These are phyloP conservation scores for Ptychochromis oligacanthus DNA, from an alignment of 2,113 vertebrate species.

Conservation along the genomic window DNA sequence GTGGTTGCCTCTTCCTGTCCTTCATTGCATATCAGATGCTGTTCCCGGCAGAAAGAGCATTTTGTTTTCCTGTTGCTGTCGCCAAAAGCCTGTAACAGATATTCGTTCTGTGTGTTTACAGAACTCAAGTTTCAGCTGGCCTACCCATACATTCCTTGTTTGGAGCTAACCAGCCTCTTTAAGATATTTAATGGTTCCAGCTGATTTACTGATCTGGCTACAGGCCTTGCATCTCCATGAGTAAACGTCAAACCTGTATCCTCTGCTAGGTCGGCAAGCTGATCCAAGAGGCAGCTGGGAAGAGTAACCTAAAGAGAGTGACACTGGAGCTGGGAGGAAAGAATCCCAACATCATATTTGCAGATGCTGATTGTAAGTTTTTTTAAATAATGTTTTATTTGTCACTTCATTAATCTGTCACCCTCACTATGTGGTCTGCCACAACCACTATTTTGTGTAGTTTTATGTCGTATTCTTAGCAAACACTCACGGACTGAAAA, in stretches of 20 bases:
- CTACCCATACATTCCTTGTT: conserved; percentile 53
- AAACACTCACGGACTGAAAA: conserved; percentile 1
- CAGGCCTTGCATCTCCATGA: conserved; percentile 56
- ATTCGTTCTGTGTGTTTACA: conserved; percentile 72
- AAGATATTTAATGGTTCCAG: conserved; percentile 73
- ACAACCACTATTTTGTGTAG: background rate
- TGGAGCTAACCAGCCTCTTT: conserved; percentile 64
- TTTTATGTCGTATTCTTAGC: background rate
- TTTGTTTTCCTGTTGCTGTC: conserved; percentile 61
- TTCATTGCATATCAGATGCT: conserved; percentile 64
- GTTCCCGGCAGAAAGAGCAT: conserved; percentile 60
- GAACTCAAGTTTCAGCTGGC: conserved; percentile 69
- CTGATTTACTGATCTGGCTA: conserved; percentile 70
- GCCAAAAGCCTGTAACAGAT: conserved; percentile 69
- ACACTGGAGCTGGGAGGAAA: conserved; percentile 98
- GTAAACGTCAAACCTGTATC: conserved; percentile 76
- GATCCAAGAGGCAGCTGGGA: conserved; percentile 99
- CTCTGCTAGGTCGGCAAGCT: conserved; percentile 92
- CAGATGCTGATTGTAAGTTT: conserved; percentile 97
- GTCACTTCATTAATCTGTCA: conserved; percentile 13
- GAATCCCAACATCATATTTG: conserved; percentile 99
- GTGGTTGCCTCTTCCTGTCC: conserved; percentile 71
- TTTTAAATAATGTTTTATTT: conserved; percentile 40
- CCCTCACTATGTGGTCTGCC: conserved; percentile 33
- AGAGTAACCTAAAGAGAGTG: conserved; percentile 98